Percentiles rank a stretch among this genome's conserved stretches.
Evolutionary conservation across 2,797 vertebrate genomes (phyloP).

Genomic region (Varecia variegata): DNA sequence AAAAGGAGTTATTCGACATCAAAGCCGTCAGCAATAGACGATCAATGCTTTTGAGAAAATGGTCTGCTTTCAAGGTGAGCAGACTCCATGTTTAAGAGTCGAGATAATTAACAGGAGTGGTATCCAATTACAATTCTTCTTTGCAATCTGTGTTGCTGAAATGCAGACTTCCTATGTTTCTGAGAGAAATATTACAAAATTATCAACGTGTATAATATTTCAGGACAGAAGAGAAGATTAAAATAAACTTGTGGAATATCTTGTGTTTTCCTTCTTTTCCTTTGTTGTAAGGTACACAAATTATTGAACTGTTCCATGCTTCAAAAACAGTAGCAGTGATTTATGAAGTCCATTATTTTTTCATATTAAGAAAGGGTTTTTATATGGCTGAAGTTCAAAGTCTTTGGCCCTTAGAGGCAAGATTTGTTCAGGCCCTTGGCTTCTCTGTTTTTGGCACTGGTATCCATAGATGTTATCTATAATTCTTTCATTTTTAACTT

Average conservation of each 20-base stretch:
- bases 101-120: neutral
- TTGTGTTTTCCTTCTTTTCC: neutral
- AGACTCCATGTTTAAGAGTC: neutral
- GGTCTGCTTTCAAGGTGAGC: neutral
- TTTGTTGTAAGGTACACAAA: neutral
- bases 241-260: neutral
- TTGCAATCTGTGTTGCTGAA: neutral
- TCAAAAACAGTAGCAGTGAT: neutral
- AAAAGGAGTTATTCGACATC: neutral
- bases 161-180: neutral
- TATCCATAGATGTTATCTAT: neutral
- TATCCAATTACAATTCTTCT: neutral
- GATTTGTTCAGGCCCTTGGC: neutral
- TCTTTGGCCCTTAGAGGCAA: neutral
- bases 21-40: neutral
- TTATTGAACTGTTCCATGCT: neutral
- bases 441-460: neutral
- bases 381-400: neutral
- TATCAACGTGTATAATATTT: neutral
- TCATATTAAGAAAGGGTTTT: neutral
- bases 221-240: neutral
- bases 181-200: neutral
- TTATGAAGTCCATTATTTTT: neutral
- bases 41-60: neutral
- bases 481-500: neutral